These are phyloP conservation scores for Sebastes hubbsi DNA, from an alignment of 2,797 vertebrate genomes.

Conservation along the genomic window DNA sequence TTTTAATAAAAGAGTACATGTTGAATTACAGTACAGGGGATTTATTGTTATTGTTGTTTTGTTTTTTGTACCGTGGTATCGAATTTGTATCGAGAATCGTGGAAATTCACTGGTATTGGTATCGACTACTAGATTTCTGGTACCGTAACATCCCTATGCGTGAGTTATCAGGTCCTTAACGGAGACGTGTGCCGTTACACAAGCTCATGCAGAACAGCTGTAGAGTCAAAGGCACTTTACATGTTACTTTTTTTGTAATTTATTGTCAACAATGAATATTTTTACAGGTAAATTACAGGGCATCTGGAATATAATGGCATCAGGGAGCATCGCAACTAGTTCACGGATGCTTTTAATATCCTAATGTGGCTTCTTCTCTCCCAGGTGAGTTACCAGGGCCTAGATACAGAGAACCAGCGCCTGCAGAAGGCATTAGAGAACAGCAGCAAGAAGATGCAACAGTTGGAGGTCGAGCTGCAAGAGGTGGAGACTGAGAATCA, in stretches of 20 bases:
- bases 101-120: no score
- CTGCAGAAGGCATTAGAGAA: constrained; percentile 96
- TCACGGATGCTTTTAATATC: constrained; percentile 60
- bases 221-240: not conserved
- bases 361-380: constrained; percentile 29
- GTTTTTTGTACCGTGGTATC: no score
- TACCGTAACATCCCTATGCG: no score
- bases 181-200: not conserved
- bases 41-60: no score
- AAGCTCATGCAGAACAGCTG: not conserved
- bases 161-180: not conserved
- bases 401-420: constrained; percentile 97
- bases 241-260: not conserved
- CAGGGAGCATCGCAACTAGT: constrained; percentile 52
- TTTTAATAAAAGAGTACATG: no score
- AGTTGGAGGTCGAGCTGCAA: constrained; percentile 92
- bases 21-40: no score
- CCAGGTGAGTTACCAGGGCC: constrained; percentile 92
- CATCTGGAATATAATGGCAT: not conserved
- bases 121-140: no score
- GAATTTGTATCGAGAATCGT: no score
- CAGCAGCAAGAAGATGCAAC: constrained; percentile 96
- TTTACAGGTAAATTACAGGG: constrained; percentile 66
- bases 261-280: not conserved
- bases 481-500: constrained; percentile 97